Conservation (phyloP, 2,888 invertebrate genomes). For the Cheilosia vernalis region DNA sequence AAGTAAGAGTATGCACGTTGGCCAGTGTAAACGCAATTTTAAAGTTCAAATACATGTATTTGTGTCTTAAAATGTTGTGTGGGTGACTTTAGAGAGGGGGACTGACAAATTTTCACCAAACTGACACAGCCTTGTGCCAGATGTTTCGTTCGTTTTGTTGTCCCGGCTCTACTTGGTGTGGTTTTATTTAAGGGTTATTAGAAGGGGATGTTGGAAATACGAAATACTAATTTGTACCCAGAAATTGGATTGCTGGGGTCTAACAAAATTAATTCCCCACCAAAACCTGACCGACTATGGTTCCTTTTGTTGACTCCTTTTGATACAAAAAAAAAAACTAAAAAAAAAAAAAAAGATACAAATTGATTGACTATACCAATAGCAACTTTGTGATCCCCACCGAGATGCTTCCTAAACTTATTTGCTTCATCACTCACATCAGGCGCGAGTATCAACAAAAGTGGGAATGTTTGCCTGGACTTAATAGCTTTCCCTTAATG, state of each 20-base stretch:
- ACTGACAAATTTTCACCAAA: too few species aligned
- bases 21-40: neutral
- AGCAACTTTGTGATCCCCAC: too few species aligned
- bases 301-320: neutral
- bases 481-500: constrained; percentile 32
- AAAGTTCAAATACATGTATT: too few species aligned
- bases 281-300: neutral
- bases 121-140: too few species aligned
- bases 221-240: constrained; percentile 16
- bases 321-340: too few species aligned
- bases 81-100: too few species aligned
- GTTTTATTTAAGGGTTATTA: constrained; percentile 7
- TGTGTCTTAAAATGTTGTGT: too few species aligned
- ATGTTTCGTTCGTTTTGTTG: too few species aligned
- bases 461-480: neutral
- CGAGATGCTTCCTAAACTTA: neutral
- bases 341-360: too few species aligned
- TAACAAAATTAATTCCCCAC: neutral
- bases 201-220: neutral
- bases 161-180: neutral
- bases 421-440: neutral
- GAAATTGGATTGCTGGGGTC: neutral
- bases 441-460: neutral
- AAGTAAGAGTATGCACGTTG: constrained; percentile 7
- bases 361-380: too few species aligned